phyloP scores from a whole-genome alignment of 2,888 invertebrate genomes.

The Microplitis manilae region DNA sequence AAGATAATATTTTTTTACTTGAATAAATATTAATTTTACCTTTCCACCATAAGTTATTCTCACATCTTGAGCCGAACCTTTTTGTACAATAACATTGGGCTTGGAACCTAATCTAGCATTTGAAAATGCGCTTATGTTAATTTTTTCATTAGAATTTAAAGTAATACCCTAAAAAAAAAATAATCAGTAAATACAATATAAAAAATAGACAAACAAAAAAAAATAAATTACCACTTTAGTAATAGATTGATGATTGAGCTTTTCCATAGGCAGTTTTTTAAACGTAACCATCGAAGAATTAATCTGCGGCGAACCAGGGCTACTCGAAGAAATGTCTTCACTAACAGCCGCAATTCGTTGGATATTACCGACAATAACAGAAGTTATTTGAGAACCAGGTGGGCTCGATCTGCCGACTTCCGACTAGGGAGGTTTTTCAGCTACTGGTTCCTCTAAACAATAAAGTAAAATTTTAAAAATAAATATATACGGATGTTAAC shows the following conservation, averaged over 20 bases:
- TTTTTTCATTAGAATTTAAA: slow-evolving; percentile 59
- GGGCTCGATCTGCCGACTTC: not conserved
- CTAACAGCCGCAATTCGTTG: slow-evolving; percentile 54
- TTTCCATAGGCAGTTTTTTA: slow-evolving; percentile 59
- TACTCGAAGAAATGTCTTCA: slow-evolving; percentile 58
- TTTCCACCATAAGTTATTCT: slow-evolving; percentile 67
- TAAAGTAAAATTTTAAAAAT: not conserved
- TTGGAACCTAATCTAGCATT: slow-evolving; percentile 70
- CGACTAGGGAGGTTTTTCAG: not conserved
- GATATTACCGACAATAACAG: slow-evolving; percentile 44
- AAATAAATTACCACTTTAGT: slow-evolving; percentile 59
- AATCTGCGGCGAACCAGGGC: slow-evolving; percentile 61
- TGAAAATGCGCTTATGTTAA: slow-evolving; percentile 59
- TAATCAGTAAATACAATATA: not conserved
- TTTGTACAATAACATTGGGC: slow-evolving; percentile 77
- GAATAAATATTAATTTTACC: slow-evolving; percentile 52
- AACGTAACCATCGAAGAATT: slow-evolving; percentile 55
- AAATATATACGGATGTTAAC: not conserved
- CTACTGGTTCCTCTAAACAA: not conserved
- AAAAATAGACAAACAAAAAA: not conserved
- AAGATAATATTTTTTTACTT: not conserved
- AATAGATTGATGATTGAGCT: slow-evolving; percentile 59
- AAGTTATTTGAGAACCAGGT: not conserved
- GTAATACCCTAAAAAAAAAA: slow-evolving; percentile 57
- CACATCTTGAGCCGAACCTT: slow-evolving; percentile 73